Evolutionary conservation across 2,888 invertebrate species (phyloP).

Genomic region (Acanthopleura granulata): DNA sequence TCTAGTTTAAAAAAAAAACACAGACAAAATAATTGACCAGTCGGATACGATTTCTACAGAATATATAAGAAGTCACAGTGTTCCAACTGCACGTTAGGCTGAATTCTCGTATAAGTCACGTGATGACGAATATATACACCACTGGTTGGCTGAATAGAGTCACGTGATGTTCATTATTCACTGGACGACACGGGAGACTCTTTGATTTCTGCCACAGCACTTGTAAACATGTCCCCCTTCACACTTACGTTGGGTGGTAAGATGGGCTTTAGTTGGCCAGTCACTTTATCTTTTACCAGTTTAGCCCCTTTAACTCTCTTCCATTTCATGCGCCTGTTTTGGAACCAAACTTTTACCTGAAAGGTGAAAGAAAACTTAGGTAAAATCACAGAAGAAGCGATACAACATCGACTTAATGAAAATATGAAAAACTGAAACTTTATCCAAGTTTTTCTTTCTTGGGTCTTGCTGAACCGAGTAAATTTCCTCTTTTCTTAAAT

Average conservation of each 20-base stretch:
- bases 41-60: constrained; percentile 16
- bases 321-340: constrained; percentile 68
- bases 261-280: constrained; percentile 64
- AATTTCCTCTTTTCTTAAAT: no score
- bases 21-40: no score
- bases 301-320: constrained; percentile 66
- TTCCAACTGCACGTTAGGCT: no score
- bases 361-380: constrained; percentile 20
- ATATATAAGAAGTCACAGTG: constrained; percentile 18
- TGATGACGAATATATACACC: no score
- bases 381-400: no score
- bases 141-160: no score
- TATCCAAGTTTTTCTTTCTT: no score
- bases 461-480: no score
- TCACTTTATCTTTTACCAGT: constrained; percentile 65
- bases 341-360: constrained; percentile 69
- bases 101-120: no score
- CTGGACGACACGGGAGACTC: neutral
- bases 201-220: constrained; percentile 25
- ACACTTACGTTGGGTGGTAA: constrained; percentile 49
- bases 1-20: no score
- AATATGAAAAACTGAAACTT: no score
- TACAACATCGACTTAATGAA: no score
- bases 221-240: constrained; percentile 27
- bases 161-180: neutral